A percentile compares a stretch with the other conserved stretches of the same genome.
These are phyloP conservation scores for Ophthalmolycus amberensis DNA, from an alignment of 2,113 vertebrate genomes.

Conservation along the genomic window DNA sequence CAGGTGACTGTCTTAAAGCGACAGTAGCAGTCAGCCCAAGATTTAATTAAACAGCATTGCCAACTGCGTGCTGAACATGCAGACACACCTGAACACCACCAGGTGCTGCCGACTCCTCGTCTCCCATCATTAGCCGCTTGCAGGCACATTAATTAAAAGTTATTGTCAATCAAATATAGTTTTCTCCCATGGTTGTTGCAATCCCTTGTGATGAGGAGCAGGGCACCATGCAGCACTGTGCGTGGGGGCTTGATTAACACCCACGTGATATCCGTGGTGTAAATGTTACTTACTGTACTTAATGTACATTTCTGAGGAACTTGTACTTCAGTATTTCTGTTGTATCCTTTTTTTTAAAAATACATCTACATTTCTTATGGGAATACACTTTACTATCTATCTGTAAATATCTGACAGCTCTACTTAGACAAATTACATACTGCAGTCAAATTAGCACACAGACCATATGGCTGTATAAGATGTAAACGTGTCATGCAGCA, in stretches of 20 bases:
- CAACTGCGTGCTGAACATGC: neutral
- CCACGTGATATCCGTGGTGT: neutral
- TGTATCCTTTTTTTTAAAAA: neutral
- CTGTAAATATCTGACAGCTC: neutral
- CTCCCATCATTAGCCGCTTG: neutral
- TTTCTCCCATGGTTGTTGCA: neutral
- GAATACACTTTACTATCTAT: neutral
- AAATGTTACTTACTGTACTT: neutral
- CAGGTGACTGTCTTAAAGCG: slow-evolving; percentile 75
- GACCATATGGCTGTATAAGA: neutral
- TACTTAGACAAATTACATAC: neutral
- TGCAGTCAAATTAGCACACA: neutral
- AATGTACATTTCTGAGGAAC: neutral
- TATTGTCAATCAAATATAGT: neutral
- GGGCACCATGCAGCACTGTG: too few species aligned
- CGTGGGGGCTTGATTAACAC: neutral
- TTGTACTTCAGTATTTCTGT: neutral
- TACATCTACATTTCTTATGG: neutral
- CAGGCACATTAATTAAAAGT: neutral
- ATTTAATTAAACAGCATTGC: too few species aligned
- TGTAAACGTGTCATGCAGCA: neutral
- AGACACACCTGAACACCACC: neutral
- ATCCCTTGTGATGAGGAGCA: neutral
- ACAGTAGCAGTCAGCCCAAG: slow-evolving; percentile 17
- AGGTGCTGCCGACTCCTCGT: neutral